Base-by-base conservation (phyloP, 2,113 vertebrate species). In the Spea multiplicata region DNA sequence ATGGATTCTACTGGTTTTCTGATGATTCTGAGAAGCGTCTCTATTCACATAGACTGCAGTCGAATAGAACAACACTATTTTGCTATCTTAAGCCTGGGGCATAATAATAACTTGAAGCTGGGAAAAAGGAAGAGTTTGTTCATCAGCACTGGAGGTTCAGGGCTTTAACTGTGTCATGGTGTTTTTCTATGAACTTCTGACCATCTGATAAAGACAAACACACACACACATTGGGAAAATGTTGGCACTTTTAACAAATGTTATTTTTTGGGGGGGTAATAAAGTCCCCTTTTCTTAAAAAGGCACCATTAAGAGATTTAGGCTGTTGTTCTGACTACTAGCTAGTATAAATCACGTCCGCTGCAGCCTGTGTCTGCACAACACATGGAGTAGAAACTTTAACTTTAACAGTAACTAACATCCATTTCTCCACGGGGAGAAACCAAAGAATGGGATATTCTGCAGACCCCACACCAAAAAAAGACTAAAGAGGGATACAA, bases 221-320 rank as follows among this genome's bases (percentile, higher is more conserved):
- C 81, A 70, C n/a, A 0, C 9, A 72, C 2, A 77, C 78, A 65
- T 50, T 77, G 69, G 71, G 68, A 16, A 7, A 0, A 0, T 68
- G 64, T 59, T 78, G 81, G 76, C 76, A 73, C 67, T 71, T 83
- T 73, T 59, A 67, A 52, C 45, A 68, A 73, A 80, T 80, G 77
- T 80, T 80, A 84, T 87, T 75, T 75, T 79, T 82, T n/a, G 13
- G 72, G 86, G 86, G 72, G 86, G 86, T 84, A 87, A 83, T 73
- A 79, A 68, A 83, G 75, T 82, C 76, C 6, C 78, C 84, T 84
- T 62, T 84, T 68, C 82, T 86, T 83, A 12, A 52, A 80, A 82
- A 73, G 47, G 46, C 10, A 52, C 47, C 30, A 53, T 82, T 73
- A 73, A 72, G 73, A 78, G 79, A 6, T 62, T 79, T 78, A 75